Conservation (phyloP, 2,888 invertebrate genomes). For the Ptilodon capucinus region DNA sequence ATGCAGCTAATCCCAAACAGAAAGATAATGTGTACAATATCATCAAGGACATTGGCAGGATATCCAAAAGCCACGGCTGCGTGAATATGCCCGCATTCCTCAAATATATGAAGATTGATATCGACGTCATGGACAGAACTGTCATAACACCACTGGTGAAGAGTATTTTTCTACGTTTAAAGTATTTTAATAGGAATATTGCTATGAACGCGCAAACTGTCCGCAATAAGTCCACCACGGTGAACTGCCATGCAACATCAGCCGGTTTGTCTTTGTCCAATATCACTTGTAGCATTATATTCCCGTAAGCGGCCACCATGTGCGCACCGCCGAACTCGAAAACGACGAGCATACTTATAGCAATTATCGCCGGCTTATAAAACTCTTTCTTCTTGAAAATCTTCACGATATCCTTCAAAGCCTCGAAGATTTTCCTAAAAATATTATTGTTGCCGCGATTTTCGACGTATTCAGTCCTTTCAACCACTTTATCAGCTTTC, state of each 20-base stretch:
- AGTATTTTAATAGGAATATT: conserved; percentile 70
- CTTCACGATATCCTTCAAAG: conserved; percentile 55
- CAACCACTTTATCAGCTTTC: conserved; percentile 53
- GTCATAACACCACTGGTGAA: conserved; percentile 70
- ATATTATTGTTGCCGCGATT: conserved; percentile 46
- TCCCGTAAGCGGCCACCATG: conserved; percentile 74
- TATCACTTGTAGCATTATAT: conserved; percentile 67
- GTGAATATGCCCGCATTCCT: conserved; percentile 58
- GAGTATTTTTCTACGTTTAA: conserved; percentile 64
- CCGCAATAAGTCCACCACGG: conserved; percentile 85
- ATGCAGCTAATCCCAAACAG: conserved; percentile 70
- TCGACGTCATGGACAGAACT: conserved; percentile 58
- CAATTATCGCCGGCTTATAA: conserved; percentile 71
- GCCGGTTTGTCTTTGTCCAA: conserved; percentile 58
- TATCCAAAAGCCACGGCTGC: conserved; percentile 55
- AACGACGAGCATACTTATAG: conserved; percentile 73
- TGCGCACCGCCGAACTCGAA: conserved; percentile 77
- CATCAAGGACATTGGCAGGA: conserved; percentile 68
- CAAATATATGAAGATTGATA: conserved; percentile 69
- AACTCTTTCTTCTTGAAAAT: conserved; percentile 76
- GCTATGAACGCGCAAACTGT: conserved; percentile 83
- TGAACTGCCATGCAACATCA: conserved; percentile 81
- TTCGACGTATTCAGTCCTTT: conserved; percentile 38
- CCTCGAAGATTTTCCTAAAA: conserved; percentile 48
- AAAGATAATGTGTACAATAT: conserved; percentile 67